phyloP scores from a whole-genome alignment of 2,888 invertebrate genomes.

The Atrina japonica region DNA sequence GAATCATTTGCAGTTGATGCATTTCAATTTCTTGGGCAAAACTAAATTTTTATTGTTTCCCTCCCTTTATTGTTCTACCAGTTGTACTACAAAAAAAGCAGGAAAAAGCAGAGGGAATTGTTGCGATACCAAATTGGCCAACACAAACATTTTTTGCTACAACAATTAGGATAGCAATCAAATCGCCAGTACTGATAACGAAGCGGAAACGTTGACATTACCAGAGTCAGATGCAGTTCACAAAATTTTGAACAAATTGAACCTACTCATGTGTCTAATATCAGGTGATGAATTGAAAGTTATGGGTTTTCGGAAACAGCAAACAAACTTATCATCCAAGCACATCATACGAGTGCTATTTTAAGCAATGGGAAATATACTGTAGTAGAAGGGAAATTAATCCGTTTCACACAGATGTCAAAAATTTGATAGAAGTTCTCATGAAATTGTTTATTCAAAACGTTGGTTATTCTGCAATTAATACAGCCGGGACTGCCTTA shows the following conservation, averaged over 20 bases:
- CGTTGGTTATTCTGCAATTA: conserved; percentile 12
- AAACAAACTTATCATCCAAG: conserved; percentile 1
- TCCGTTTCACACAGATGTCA: conserved; percentile 5
- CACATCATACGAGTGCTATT: conserved; percentile 15
- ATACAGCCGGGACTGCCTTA: conserved; percentile 5
- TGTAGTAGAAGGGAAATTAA: conserved; percentile 19
- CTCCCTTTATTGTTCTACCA: conserved; percentile 18
- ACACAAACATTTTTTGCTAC: conserved; percentile 20
- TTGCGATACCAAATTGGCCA: conserved; percentile 22
- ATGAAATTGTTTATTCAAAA: neutral
- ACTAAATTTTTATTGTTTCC: conserved; percentile 15
- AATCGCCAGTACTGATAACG: no score
- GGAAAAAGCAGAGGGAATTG: conserved; percentile 7
- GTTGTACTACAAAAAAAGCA: conserved; percentile 13
- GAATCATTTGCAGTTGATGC: conserved; percentile 27
- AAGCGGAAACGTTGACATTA: no score
- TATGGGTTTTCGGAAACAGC: conserved; percentile 1
- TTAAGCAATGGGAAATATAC: conserved; percentile 9
- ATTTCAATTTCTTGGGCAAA: conserved; percentile 6
- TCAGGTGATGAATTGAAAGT: conserved; percentile 12
- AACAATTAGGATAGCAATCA: conserved; percentile 9
- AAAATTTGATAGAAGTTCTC: conserved; percentile 3
- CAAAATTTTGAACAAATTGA: conserved; percentile 18
- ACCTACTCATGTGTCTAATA: conserved; percentile 26
- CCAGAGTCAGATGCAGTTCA: neutral